Evolutionary conservation across 2,888 invertebrate genomes (phyloP), one percentile per base, ranked within the genome.

Genomic region (Hydrotaea diabolus): DNA sequence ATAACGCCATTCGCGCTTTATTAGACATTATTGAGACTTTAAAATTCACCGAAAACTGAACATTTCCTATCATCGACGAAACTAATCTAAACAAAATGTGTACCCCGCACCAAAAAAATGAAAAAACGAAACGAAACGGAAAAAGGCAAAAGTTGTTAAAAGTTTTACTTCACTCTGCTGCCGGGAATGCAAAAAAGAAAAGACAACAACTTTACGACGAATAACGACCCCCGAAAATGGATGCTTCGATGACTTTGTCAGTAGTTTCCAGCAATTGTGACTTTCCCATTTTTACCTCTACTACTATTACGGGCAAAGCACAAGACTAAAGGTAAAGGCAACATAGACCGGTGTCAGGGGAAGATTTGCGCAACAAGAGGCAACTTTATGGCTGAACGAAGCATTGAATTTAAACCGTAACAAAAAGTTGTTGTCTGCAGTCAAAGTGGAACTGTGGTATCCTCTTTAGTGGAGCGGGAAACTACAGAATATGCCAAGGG

Each of bases 61-160:
- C 36, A 71, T 71, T 64, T 71, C 43, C 72, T 39, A 79, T 76
- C 76, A 72, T 31, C 62, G 64, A 73, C 55, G 39, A 21, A 77
- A 64, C 59, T 59, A 59, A 55, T 55, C 55, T 55, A 55, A 55
- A 55, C 55, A 55, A 55, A 55, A 55, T 55, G 55, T 26, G 9
- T 5, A 13, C 57, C 31, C 31, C 72, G 31, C 31, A 2, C 2
- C 31, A 2, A 39, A 8, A 39, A 8, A 39, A 39, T 8, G 9
- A 39, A 39, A 39, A 39, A 39, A 13, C 9, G 7, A n/a, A 49
- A 31, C 31, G n/a, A n/a, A n/a, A n/a, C n/a, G n/a, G n/a, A n/a
- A n/a, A n/a, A n/a, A n/a, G n/a, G n/a, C n/a, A n/a, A 49, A 49
- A 49, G 13, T 49, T 49, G 49, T 49, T 4, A 8, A 49, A 49